Percentiles rank a stretch among this genome's conserved stretches.
Conservation (phyloP, 2,888 invertebrate species). For the Tenthredo scrophulariae region DNA sequence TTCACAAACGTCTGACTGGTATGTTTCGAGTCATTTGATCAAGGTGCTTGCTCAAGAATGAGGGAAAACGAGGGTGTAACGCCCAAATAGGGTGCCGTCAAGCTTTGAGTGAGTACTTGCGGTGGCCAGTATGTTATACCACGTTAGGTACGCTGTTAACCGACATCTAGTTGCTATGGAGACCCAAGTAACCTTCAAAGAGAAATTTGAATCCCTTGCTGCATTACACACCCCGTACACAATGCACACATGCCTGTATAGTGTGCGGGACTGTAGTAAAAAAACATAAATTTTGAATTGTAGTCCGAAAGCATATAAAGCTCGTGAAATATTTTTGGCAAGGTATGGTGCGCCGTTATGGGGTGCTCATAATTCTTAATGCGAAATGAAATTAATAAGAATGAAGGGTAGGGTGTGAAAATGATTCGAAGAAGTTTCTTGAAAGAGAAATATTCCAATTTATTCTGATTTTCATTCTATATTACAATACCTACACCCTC, state of each 20-base stretch:
- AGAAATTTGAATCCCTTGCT: constrained; percentile 42
- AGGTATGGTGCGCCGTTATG: neutral
- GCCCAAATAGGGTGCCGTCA: constrained; percentile 11
- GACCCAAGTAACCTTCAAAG: constrained; percentile 19
- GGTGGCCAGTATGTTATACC: constrained; percentile 37
- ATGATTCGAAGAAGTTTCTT: neutral
- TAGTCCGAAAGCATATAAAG: neutral
- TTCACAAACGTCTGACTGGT: neutral
- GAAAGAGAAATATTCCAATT: neutral
- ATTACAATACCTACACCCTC: neutral
- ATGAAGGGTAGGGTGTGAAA: neutral
- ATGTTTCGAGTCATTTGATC: neutral
- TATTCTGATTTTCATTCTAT: neutral
- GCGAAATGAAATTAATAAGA: neutral
- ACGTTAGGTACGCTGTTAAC: constrained; percentile 37
- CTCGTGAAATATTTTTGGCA: neutral
- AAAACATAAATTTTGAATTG: neutral
- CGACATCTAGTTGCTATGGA: constrained; percentile 3
- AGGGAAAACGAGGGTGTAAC: neutral
- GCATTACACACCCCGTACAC: constrained; percentile 28
- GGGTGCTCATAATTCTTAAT: neutral
- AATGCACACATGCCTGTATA: neutral
- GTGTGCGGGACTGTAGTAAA: neutral
- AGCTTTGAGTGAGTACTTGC: constrained; percentile 38
- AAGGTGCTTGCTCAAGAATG: neutral